phyloP scores from a whole-genome alignment of 2,797 vertebrate species.

The Kryptolebias ocellatus region DNA sequence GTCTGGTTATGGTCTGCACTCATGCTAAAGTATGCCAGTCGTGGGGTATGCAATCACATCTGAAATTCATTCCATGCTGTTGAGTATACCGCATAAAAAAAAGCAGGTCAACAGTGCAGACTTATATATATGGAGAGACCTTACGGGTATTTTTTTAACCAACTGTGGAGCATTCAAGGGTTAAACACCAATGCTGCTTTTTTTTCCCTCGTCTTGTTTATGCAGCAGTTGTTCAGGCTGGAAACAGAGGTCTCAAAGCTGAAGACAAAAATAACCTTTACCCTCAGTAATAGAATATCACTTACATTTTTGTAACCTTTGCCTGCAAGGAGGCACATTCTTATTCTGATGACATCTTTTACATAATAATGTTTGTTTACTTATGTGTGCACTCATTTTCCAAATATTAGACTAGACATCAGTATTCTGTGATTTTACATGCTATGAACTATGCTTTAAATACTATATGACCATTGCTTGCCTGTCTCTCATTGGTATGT shows the following conservation, averaged over 20 bases:
- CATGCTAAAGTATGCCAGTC: background rate
- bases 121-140: conserved; percentile 15
- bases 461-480: conserved; percentile 11
- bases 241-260: conserved; percentile 47
- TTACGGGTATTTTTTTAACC: conserved; percentile 16
- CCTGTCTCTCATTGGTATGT: conserved; percentile 18
- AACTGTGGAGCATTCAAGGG: conserved; percentile 42
- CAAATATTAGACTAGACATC: conserved; percentile 38
- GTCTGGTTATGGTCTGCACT: background rate
- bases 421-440: conserved; percentile 36
- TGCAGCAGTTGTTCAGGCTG: conserved; percentile 34
- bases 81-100: background rate
- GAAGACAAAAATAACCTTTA: conserved; percentile 49
- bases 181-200: conserved; percentile 37
- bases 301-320: conserved; percentile 49
- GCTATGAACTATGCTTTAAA: conserved; percentile 23
- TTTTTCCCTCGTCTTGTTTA: conserved; percentile 11
- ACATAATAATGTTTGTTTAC: conserved; percentile 57
- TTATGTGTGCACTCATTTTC: conserved; percentile 26
- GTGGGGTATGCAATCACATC: background rate
- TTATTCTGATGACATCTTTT: conserved; percentile 58
- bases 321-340: conserved; percentile 35
- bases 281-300: conserved; percentile 60
- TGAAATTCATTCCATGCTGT: conserved; percentile 4
- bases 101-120: background rate